Evolutionary conservation across 2,888 invertebrate species (phyloP).

Genomic region (Agrochola lychnidis): DNA sequence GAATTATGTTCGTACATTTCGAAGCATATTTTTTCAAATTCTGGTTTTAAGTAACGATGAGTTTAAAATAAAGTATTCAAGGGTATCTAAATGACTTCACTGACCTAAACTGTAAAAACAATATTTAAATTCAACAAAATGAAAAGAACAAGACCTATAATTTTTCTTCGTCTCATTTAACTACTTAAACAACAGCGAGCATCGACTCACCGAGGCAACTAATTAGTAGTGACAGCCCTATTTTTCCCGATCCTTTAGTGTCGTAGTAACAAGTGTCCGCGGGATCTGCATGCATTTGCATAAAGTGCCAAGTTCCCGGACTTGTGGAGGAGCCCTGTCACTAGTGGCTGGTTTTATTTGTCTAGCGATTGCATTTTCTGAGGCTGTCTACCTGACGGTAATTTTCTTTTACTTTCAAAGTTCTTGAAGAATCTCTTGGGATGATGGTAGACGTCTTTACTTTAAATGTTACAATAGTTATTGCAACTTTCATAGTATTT

Average conservation of each 20-base stretch:
- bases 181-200: slow-evolving; percentile 44
- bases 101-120: slow-evolving; percentile 5
- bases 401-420: slow-evolving; percentile 55
- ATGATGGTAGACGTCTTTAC: slow-evolving; percentile 2
- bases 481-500: background rate
- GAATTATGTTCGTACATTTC: background rate
- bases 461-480: slow-evolving; percentile 11
- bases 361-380: slow-evolving; percentile 55
- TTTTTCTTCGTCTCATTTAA: slow-evolving; percentile 54
- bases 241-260: slow-evolving; percentile 62
- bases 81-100: background rate
- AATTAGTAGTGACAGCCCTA: slow-evolving; percentile 66
- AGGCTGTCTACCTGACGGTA: slow-evolving; percentile 55
- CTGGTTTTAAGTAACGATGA: background rate
- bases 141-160: slow-evolving; percentile 13
- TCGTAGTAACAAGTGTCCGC: slow-evolving; percentile 72
- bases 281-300: slow-evolving; percentile 84
- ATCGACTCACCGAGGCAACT: slow-evolving; percentile 36
- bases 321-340: slow-evolving; percentile 69
- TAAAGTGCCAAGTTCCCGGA: slow-evolving; percentile 75
- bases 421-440: slow-evolving; percentile 27
- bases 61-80: background rate
- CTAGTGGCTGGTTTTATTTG: slow-evolving; percentile 65
- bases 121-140: slow-evolving; percentile 5
- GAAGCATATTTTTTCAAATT: background rate